Conservation (phyloP, 2,888 invertebrate species). For the Tryphoninae sp. region DNA sequence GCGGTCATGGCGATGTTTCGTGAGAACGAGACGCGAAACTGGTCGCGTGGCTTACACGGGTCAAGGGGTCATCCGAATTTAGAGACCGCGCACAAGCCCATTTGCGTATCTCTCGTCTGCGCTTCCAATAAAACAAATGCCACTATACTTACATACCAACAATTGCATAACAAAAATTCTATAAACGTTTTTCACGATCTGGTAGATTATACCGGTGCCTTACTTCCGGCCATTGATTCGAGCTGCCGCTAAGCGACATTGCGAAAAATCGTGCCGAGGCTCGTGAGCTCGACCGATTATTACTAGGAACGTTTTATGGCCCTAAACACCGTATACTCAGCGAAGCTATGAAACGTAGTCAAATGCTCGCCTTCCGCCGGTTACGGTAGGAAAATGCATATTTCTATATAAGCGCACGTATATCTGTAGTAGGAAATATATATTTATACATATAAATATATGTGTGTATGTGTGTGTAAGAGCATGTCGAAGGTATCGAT, state of each 20-base stretch:
- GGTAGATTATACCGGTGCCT: conserved; percentile 18
- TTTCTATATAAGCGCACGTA: neutral
- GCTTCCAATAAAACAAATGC: too few species aligned
- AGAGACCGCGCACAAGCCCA: conserved; percentile 37
- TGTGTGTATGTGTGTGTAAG: neutral
- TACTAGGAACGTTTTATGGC: conserved; percentile 64
- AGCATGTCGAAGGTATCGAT: neutral
- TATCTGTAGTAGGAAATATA: neutral
- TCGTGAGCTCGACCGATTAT: conserved; percentile 61
- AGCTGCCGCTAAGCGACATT: conserved; percentile 26
- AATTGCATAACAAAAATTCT: neutral
- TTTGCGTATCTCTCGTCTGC: too few species aligned
- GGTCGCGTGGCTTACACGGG: conserved; percentile 34
- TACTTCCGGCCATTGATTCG: conserved; percentile 15
- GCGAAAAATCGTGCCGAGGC: conserved; percentile 32
- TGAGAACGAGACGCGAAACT: conserved; percentile 45
- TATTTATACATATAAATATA: neutral
- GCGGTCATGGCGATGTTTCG: conserved; percentile 41
- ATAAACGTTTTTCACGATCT: conserved; percentile 29
- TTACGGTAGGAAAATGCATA: conserved; percentile 35
- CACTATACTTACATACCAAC: neutral
- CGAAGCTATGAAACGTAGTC: conserved; percentile 46
- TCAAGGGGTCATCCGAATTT: conserved; percentile 51
- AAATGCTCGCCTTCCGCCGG: conserved; percentile 56
- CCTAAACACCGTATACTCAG: conserved; percentile 60